A percentile compares a stretch with the other conserved stretches of the same genome.
These are phyloP conservation scores for Phyllotreta striolata DNA, from an alignment of 2,888 invertebrate species.

Conservation along the genomic window DNA sequence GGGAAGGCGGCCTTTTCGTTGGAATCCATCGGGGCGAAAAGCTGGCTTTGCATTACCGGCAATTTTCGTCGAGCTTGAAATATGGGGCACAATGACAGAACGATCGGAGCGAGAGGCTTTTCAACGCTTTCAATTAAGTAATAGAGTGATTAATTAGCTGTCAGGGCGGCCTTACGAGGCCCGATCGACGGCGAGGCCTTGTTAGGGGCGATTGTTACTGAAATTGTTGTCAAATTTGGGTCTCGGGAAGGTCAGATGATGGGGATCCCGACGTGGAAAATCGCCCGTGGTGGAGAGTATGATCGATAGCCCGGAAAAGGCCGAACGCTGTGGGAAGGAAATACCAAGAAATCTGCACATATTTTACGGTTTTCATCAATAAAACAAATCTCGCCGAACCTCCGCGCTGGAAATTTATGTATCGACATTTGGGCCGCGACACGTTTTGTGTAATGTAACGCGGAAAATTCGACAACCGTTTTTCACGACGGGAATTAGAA, in stretches of 20 bases:
- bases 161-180: slow-evolving; percentile 16
- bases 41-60: slow-evolving; percentile 4
- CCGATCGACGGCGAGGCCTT: slow-evolving; percentile 21
- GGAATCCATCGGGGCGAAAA: slow-evolving; percentile 2
- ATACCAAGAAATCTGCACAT: background rate
- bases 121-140: slow-evolving; percentile 33
- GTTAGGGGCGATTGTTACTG: slow-evolving; percentile 23
- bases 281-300: background rate
- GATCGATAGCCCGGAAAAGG: background rate
- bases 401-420: too few relatives aligned
- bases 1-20: background rate
- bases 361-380: too few relatives aligned
- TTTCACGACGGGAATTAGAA: too few relatives aligned
- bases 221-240: slow-evolving; percentile 32
- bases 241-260: slow-evolving; percentile 21
- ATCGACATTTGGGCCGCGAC: too few relatives aligned
- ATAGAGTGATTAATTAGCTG: slow-evolving; percentile 34
- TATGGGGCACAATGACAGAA: slow-evolving; percentile 28
- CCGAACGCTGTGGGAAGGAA: background rate
- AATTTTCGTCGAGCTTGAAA: slow-evolving; percentile 21
- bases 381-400: too few relatives aligned
- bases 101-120: slow-evolving; percentile 15
- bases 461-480: too few relatives aligned
- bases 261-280: slow-evolving; percentile 2
- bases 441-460: too few relatives aligned